phyloP scores from a whole-genome alignment of 2,797 vertebrate species.

The Phaenicophaeus curvirostris region DNA sequence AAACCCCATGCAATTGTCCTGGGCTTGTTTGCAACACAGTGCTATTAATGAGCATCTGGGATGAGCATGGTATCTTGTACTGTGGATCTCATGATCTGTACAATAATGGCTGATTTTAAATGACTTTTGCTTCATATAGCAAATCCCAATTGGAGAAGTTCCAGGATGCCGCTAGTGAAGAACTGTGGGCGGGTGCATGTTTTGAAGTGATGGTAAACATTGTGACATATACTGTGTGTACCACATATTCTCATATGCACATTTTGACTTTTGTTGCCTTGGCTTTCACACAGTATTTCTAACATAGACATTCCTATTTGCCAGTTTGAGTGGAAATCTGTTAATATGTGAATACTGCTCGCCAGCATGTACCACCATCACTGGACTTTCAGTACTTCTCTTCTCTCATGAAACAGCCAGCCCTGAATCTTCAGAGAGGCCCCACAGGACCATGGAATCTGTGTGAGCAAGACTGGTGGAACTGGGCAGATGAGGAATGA shows the following conservation, averaged over 20 bases:
- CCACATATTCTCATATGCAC: slow-evolving; percentile 67
- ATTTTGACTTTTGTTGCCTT: slow-evolving; percentile 68
- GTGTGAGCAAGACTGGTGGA: neutral
- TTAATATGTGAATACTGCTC: slow-evolving; percentile 24
- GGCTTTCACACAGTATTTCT: slow-evolving; percentile 65
- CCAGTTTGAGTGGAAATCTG: slow-evolving; percentile 63
- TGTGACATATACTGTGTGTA: slow-evolving; percentile 65
- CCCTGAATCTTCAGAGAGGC: neutral
- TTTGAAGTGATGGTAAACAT: slow-evolving; percentile 75
- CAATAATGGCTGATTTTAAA: slow-evolving; percentile 69
- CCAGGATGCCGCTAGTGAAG: slow-evolving; percentile 65
- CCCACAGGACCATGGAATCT: neutral
- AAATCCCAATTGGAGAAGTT: slow-evolving; percentile 67
- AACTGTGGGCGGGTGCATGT: slow-evolving; percentile 63
- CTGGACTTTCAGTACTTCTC: neutral
- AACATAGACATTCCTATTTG: slow-evolving; percentile 45
- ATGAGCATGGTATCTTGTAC: slow-evolving; percentile 33
- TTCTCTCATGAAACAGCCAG: neutral
- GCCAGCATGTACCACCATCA: neutral
- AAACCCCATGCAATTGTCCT: slow-evolving; percentile 25
- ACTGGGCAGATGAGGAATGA: neutral
- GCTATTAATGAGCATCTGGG: slow-evolving; percentile 66
- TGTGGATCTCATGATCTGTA: slow-evolving; percentile 63
- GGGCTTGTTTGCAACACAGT: slow-evolving; percentile 39
- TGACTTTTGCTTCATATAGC: slow-evolving; percentile 71